Evolutionary conservation across 2,113 vertebrate species (phyloP).

Genomic region (Setophaga petechia): DNA sequence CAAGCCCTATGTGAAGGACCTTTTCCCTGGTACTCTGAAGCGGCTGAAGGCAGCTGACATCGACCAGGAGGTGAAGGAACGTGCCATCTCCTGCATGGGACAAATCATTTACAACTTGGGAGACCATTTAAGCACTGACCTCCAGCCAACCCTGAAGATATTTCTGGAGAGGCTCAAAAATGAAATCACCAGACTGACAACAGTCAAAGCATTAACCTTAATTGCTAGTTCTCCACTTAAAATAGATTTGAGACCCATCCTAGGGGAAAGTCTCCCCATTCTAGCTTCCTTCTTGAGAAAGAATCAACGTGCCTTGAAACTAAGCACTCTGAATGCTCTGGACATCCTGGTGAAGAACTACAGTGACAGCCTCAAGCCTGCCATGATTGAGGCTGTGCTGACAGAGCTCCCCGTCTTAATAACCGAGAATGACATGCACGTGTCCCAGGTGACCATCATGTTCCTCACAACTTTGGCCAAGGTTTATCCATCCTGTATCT

Average conservation of each 20-base stretch:
- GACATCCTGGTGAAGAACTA: conserved; percentile 84
- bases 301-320: conserved; percentile 87
- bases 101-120: conserved; percentile 86
- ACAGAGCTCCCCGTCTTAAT: conserved; percentile 85
- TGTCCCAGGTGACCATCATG: conserved; percentile 87
- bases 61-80: conserved; percentile 94
- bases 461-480: conserved; percentile 84
- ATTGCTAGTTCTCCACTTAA: conserved; percentile 82
- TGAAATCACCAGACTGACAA: conserved; percentile 90
- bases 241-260: conserved; percentile 82
- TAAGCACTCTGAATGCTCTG: conserved; percentile 84
- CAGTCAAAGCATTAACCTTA: conserved; percentile 84
- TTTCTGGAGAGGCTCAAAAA: conserved; percentile 91
- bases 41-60: conserved; percentile 91
- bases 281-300: conserved; percentile 90
- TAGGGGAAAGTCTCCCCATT: conserved; percentile 83
- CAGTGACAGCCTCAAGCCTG: conserved; percentile 79
- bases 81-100: conserved; percentile 92
- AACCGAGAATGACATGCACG: conserved; percentile 89
- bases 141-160: conserved; percentile 83
- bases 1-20: conserved; percentile 79
- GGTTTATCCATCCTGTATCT: conserved; percentile 81
- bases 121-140: conserved; percentile 82
- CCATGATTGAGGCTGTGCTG: conserved; percentile 80
- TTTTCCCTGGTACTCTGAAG: conserved; percentile 82